A percentile compares a stretch with the other conserved stretches of the same genome.
phyloP scores from a whole-genome alignment of 2,888 invertebrate species.

The Rhopalosiphum nymphaeae region DNA sequence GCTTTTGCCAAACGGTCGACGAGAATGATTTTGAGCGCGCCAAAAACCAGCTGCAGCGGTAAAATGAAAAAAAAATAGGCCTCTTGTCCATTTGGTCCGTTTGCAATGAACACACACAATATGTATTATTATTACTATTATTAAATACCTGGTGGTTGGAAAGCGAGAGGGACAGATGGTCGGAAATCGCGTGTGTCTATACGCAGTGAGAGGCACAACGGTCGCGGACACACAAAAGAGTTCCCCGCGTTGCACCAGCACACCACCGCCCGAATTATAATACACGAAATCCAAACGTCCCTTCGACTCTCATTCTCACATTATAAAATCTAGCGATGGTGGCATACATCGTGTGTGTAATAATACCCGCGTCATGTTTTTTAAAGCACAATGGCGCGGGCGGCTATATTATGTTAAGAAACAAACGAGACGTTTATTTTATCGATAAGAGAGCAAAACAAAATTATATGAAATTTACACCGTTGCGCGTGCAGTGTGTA shows the following conservation, averaged over 20 bases:
- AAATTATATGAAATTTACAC: background rate
- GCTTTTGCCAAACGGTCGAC: background rate
- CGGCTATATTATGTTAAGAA: background rate
- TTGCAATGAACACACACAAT: background rate
- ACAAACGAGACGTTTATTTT: conserved; percentile 5
- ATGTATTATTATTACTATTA: background rate
- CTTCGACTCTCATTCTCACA: background rate
- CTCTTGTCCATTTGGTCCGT: conserved; percentile 6
- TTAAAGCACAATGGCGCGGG: background rate
- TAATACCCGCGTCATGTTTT: background rate
- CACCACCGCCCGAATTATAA: background rate
- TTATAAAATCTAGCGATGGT: background rate
- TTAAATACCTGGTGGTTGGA: conserved; percentile 43
- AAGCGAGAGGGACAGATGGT: conserved; percentile 53
- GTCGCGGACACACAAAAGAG: conserved; percentile 45
- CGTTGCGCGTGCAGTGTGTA: background rate
- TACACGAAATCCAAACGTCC: background rate
- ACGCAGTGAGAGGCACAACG: background rate
- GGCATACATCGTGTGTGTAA: background rate
- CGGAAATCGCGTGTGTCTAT: conserved; percentile 19
- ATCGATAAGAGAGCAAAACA: background rate
- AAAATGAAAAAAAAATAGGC: background rate
- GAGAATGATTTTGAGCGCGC: background rate
- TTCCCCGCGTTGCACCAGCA: background rate
- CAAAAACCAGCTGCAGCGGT: conserved; percentile 42